Evolutionary conservation across 2,888 invertebrate genomes (phyloP).

Genomic region (Bugula neritina): DNA sequence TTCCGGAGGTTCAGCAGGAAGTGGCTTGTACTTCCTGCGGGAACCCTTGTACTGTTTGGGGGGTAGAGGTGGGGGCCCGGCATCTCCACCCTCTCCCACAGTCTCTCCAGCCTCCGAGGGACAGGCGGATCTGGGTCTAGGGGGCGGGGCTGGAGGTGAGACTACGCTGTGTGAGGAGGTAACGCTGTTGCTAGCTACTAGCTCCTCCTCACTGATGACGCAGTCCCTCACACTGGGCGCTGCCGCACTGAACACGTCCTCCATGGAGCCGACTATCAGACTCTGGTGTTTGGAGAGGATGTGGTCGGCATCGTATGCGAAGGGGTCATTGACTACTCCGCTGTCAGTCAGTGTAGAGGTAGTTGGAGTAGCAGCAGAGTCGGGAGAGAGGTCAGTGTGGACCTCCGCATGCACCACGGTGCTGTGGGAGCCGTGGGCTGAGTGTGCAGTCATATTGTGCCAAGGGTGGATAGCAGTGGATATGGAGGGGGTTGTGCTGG

Average conservation of each 20-base stretch:
- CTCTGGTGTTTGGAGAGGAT: conserved; percentile 26
- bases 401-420: not conserved
- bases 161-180: not conserved
- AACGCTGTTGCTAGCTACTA: not conserved
- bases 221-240: conserved; percentile 2
- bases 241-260: conserved; percentile 11
- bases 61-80: conserved; percentile 5
- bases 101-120: not conserved
- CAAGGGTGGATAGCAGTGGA: not conserved
- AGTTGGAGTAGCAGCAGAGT: not conserved
- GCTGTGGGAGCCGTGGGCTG: not conserved
- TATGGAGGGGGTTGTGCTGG: conserved; percentile 1
- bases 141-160: not conserved
- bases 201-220: conserved; percentile 6
- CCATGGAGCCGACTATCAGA: conserved; percentile 25
- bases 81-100: not conserved
- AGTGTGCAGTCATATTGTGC: too few species aligned
- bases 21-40: conserved; percentile 20
- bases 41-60: conserved; percentile 25
- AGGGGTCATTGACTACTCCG: not conserved
- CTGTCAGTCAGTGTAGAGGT: not conserved
- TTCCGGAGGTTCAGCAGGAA: conserved; percentile 22
- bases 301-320: conserved; percentile 25
- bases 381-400: conserved; percentile 13
- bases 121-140: conserved; percentile 4